A percentile compares a stretch with the other conserved stretches of the same genome.
Evolutionary conservation across 1,140 invertebrate species (phyloP).

Genomic region (Thrips palmi): DNA sequence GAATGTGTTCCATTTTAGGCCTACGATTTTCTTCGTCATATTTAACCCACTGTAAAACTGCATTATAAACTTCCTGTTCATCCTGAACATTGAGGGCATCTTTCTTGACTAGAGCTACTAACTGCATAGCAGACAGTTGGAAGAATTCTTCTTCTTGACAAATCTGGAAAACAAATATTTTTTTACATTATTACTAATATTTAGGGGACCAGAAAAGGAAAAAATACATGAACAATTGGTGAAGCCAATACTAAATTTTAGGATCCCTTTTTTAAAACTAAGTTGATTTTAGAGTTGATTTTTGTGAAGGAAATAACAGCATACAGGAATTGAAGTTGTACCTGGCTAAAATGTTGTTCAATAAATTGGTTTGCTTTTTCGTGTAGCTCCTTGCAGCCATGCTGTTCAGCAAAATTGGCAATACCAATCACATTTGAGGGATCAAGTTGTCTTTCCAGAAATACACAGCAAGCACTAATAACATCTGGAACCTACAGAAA

Average conservation of each 20-base stretch:
- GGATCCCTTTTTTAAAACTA: neutral
- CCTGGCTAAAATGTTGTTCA: conserved; percentile 73
- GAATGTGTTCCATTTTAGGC: conserved; percentile 68
- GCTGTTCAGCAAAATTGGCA: conserved; percentile 78
- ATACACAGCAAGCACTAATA: conserved; percentile 77
- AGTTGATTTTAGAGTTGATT: neutral
- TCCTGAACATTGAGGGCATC: conserved; percentile 81
- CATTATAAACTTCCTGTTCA: conserved; percentile 79
- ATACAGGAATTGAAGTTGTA: conserved; percentile 15
- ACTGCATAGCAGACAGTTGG: conserved; percentile 55
- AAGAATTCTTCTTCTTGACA: conserved; percentile 82
- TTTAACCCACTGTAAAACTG: conserved; percentile 68
- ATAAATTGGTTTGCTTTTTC: conserved; percentile 78
- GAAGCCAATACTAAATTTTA: conserved; percentile 4
- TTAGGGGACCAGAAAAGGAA: neutral
- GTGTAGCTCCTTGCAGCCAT: conserved; percentile 65
- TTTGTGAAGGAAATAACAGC: neutral
- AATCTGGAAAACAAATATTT: conserved; percentile 31
- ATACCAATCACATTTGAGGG: conserved; percentile 89
- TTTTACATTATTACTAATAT: conserved; percentile 1
- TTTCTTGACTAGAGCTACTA: conserved; percentile 61
- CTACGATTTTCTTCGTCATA: conserved; percentile 65
- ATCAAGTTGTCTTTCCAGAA: conserved; percentile 75
- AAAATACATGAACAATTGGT: conserved; percentile 3
- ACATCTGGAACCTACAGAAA: conserved; percentile 57